Evolutionary conservation across 2,113 vertebrate genomes (phyloP).

Genomic region (Sula dactylatra): DNA sequence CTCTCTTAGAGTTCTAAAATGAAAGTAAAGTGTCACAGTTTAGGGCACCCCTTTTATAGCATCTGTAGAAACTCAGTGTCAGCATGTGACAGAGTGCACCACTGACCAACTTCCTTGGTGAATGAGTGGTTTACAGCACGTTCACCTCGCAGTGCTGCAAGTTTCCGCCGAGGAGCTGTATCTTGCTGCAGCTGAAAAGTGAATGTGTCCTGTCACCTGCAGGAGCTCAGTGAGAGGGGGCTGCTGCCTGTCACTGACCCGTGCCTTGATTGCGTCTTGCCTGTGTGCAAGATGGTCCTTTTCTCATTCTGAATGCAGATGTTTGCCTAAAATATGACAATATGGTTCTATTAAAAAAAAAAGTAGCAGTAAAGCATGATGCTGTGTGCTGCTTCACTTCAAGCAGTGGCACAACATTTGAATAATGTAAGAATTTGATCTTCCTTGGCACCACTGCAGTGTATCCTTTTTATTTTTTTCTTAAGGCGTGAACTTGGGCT

Average conservation of each 20-base stretch:
- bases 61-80: not conserved
- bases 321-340: not conserved
- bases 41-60: not conserved
- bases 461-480: not conserved
- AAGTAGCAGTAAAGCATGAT: not conserved
- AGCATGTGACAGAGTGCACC: not conserved
- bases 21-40: not conserved
- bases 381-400: not conserved
- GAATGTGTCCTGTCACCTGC: not conserved
- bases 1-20: not conserved
- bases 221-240: not conserved
- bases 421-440: not conserved
- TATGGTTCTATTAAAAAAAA: not conserved
- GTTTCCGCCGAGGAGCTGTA: not conserved
- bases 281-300: not conserved
- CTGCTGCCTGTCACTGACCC: not conserved
- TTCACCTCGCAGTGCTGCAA: not conserved
- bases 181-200: not conserved
- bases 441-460: not conserved
- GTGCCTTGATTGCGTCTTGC: not conserved
- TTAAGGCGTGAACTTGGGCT: not conserved
- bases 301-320: not conserved
- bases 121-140: rapidly evolving
- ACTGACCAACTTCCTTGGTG: not conserved
- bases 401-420: not conserved